phyloP scores from a whole-genome alignment of 2,113 vertebrate genomes.

The Aramus guarauna region DNA sequence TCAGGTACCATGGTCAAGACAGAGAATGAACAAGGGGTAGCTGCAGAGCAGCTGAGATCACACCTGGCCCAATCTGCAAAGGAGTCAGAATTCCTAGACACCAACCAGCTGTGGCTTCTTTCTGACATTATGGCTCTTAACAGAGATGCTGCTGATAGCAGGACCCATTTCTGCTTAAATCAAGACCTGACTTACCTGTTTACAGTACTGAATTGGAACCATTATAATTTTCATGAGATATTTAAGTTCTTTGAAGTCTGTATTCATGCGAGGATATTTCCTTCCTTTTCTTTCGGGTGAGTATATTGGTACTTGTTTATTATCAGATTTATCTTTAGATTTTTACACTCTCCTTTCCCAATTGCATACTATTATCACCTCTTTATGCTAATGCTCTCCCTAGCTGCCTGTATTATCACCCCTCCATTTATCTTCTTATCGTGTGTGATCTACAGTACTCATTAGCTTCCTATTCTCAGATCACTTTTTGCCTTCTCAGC shows the following conservation, averaged over 20 bases:
- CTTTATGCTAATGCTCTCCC: constrained; percentile 56
- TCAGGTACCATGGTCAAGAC: background rate
- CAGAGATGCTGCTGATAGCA: background rate
- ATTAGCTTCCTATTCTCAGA: constrained; percentile 46
- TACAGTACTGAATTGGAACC: background rate
- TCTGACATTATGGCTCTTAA: background rate
- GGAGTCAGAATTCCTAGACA: background rate
- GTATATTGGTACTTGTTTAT: constrained; percentile 38
- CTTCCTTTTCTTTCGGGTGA: background rate
- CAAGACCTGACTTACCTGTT: background rate
- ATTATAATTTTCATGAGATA: background rate
- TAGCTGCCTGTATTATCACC: constrained; percentile 14
- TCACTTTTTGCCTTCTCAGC: constrained; percentile 53
- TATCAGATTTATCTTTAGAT: constrained; percentile 42
- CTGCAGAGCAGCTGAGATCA: background rate
- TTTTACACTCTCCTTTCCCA: constrained; percentile 36
- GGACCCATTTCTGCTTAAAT: background rate
- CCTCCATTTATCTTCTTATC: constrained; percentile 35
- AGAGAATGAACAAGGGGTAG: background rate
- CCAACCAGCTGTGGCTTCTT: background rate
- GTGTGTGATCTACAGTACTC: background rate
- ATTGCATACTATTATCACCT: constrained; percentile 46
- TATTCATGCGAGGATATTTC: background rate
- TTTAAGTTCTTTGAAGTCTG: background rate
- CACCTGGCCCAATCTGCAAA: background rate